Evolutionary conservation across 2,797 vertebrate species (phyloP), one percentile per base, ranked within the genome.

Genomic region (Ctenosaura bakeri): DNA sequence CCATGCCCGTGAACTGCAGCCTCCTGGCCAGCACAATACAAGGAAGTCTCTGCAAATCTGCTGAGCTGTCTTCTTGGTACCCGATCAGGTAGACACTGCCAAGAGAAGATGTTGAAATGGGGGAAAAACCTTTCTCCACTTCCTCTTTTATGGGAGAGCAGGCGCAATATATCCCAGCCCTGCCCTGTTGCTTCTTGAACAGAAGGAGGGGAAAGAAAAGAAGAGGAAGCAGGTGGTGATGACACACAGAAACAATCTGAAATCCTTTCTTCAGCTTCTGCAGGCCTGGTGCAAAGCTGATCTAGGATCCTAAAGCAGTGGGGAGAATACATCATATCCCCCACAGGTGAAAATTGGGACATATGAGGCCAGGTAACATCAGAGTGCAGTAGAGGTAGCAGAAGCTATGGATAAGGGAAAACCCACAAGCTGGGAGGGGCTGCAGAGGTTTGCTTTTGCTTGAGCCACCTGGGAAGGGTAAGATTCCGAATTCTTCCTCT

Each of bases 131-230:
- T 50, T 59, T 69, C 66, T 50, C 59, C 6, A 56, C 81, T 52
- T 90, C 42, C 85, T 76, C 54, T 88, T 46, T 78, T n/a, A 18
- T 29, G 9, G 46, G 77, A n/a, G 3, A 50, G 56, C 12, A 73
- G 26, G 6, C 18, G 22, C n/a, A 52, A 4, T 13, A 0, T 5
- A 35, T 52, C 64, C 12, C 79, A n/a, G 84, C 79, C 79, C 80
- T 35, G 84, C 88, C 88, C 85, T 38, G 18, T 76, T 13, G 24
- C 80, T 71, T 42, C 73, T 92, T 62, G 42, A 50, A 29, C 26
- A 78, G 64, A 5, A 3, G 26, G 86, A 64, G 24, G 54, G 9
- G 6, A 1, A 56, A 46, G 26, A 73, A 29, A 13, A 54, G 20
- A 29, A 20, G 42, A 32, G 18, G 12, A 26, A 73, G 62, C 56